Evolutionary conservation across 2,888 invertebrate genomes (phyloP).

Genomic region (Ephialtes manifestator): DNA sequence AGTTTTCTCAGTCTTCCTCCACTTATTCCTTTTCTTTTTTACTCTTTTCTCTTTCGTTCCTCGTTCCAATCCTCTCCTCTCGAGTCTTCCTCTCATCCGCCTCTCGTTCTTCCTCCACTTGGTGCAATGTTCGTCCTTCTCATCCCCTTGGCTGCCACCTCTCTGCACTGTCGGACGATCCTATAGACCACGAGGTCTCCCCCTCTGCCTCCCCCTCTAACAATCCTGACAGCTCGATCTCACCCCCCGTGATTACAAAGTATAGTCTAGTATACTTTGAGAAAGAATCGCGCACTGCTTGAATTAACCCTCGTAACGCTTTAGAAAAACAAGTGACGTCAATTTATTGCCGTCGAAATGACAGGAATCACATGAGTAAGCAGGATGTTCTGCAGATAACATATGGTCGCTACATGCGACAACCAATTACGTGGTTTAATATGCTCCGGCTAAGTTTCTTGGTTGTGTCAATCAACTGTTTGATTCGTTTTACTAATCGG

Average conservation of each 20-base stretch:
- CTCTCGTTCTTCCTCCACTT: slow-evolving; percentile 74
- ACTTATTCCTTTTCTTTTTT: slow-evolving; percentile 75
- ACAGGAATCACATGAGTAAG: not conserved
- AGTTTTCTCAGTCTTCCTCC: slow-evolving; percentile 83
- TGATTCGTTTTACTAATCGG: too few relatives aligned
- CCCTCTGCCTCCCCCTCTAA: slow-evolving; percentile 59
- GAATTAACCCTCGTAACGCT: slow-evolving; percentile 38
- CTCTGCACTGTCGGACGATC: slow-evolving; percentile 75
- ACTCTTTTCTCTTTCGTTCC: slow-evolving; percentile 65
- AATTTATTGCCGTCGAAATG: not conserved
- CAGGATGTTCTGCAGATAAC: not conserved
- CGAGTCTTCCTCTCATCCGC: slow-evolving; percentile 66
- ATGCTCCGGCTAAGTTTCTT: not conserved
- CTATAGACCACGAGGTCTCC: slow-evolving; percentile 57
- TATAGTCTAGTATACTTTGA: slow-evolving; percentile 36
- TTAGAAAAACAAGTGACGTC: not conserved
- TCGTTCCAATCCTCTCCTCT: slow-evolving; percentile 63
- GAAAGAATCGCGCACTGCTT: slow-evolving; percentile 51
- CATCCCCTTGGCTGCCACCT: slow-evolving; percentile 76
- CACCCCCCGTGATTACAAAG: slow-evolving; percentile 62
- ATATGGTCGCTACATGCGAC: not conserved
- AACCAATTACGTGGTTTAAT: not conserved
- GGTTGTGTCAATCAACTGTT: not conserved
- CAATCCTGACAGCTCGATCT: slow-evolving; percentile 64
- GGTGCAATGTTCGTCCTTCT: slow-evolving; percentile 71